Base-by-base conservation (phyloP, 2,888 invertebrate species). In the Euplexia lucipara region DNA sequence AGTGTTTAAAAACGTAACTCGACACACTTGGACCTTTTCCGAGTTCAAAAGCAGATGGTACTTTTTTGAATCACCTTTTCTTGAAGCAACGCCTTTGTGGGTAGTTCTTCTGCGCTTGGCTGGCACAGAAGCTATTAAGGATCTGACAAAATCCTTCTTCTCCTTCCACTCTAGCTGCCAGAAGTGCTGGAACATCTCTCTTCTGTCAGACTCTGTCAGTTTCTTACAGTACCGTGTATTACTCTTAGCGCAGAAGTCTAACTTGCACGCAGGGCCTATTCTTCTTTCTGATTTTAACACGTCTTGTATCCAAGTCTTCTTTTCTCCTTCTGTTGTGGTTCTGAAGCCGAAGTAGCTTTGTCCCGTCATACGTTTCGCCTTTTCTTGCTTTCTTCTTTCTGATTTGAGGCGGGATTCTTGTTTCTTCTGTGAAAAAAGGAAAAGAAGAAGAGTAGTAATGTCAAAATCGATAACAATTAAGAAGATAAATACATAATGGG, bases 261-360 rank as follows among this genome's bases (percentile, higher is more conserved):
- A 88, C 7, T 70, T 80, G 41, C 92, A 92, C 0, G 82, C 26
- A 0, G 87, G 84, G 0, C 92, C 92, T 30, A 92, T 69, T 66
- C 70, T 87, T 5, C 92, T 67, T 61, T 89, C 90, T 0, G 86
- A 84, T 67, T 91, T 92, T 0, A 84, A 86, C 0, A 92, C 92
- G 18, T 92, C 92, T 42, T 92, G 92, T 0, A 92, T 63, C 88
- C 91, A 92, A 57, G 80, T 86, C 2, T 48, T 82, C 30, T 82
- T 85, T 2, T 83, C 73, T 0, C 83, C 84, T 0, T 81, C 78
- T 0, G 54, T 58, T 2, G 76, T 67, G 0, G 83, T 78, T 0
- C 93, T 72, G 66, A 91, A 92, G 0, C 93, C 92, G 70, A 82
- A 89, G 73, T 93, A 93, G 14, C 91, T 88, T 14, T 86, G 87